Conservation (phyloP, 1,140 invertebrate genomes). For the Heliconius nattereri region DNA sequence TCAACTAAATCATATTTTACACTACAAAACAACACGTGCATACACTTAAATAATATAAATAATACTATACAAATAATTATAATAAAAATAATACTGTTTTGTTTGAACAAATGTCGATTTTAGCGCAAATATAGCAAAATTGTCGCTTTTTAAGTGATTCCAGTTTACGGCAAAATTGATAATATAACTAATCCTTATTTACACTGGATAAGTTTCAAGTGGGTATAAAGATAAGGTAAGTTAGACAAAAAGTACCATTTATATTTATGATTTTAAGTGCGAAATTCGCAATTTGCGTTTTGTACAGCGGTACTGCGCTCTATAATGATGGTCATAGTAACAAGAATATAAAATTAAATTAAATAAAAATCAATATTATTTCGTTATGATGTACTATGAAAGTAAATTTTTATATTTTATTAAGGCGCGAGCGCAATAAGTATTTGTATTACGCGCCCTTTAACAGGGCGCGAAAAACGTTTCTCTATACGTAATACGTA, state of each 20-base stretch:
- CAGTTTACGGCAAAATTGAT: constrained; percentile 70
- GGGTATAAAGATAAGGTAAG: constrained; percentile 66
- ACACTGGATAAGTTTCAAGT: constrained; percentile 71
- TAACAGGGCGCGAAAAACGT: neutral
- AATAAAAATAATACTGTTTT: constrained; percentile 50
- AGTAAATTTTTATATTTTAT: neutral
- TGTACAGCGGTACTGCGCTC: neutral
- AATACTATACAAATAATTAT: constrained; percentile 55
- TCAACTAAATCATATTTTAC: neutral
- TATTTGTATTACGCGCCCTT: neutral
- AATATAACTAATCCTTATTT: constrained; percentile 75
- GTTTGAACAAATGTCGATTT: constrained; percentile 72
- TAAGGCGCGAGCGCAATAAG: neutral
- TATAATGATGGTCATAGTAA: neutral
- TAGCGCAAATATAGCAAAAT: constrained; percentile 50
- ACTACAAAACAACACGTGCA: constrained; percentile 46
- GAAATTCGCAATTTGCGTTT: constrained; percentile 32
- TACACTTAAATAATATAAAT: constrained; percentile 51
- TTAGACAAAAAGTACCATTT: constrained; percentile 56
- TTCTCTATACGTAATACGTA: neutral
- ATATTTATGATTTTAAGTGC: constrained; percentile 57
- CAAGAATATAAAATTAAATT: neutral
- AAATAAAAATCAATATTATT: neutral
- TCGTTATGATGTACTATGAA: neutral
- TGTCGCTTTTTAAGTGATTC: constrained; percentile 62